Evolutionary conservation across 2,113 vertebrate species (phyloP).

Genomic region (Eulacestoma nigropectus): DNA sequence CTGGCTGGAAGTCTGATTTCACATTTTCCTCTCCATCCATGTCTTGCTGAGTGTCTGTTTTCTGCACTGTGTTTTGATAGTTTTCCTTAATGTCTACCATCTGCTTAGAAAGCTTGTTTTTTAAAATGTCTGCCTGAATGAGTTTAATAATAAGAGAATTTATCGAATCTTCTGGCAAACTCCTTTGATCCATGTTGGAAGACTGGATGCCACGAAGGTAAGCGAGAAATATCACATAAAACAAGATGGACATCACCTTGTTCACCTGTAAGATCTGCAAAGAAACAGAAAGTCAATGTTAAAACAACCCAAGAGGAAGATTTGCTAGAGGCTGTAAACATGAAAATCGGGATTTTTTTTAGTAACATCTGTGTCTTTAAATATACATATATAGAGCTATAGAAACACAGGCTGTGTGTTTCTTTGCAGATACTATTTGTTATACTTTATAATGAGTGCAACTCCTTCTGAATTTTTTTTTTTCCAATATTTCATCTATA

Average conservation of each 20-base stretch:
- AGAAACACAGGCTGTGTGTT: neutral
- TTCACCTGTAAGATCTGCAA: constrained; percentile 98
- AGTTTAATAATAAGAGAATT: constrained; percentile 95
- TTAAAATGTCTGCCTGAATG: constrained; percentile 91
- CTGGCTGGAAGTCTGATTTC: constrained; percentile 72
- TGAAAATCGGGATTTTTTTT: neutral
- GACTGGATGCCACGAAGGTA: constrained; percentile 97
- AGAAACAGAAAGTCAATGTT: constrained; percentile 43
- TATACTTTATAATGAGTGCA: neutral
- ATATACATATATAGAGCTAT: neutral
- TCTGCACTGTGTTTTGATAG: constrained; percentile 58
- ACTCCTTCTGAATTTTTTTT: neutral
- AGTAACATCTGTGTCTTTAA: neutral
- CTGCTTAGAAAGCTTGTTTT: constrained; percentile 79
- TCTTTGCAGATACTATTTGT: neutral
- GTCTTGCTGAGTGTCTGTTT: constrained; percentile 45
- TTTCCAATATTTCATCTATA: neutral
- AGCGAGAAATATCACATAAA: constrained; percentile 96
- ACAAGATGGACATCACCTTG: constrained; percentile 99
- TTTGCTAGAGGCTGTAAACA: neutral
- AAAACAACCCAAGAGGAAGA: neutral
- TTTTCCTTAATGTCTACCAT: constrained; percentile 68
- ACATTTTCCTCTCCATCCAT: constrained; percentile 52
- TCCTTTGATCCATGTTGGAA: constrained; percentile 88
- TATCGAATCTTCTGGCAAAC: constrained; percentile 86